These are phyloP conservation scores for Limenitis camilla DNA, from an alignment of 2,888 invertebrate genomes.

Conservation along the genomic window DNA sequence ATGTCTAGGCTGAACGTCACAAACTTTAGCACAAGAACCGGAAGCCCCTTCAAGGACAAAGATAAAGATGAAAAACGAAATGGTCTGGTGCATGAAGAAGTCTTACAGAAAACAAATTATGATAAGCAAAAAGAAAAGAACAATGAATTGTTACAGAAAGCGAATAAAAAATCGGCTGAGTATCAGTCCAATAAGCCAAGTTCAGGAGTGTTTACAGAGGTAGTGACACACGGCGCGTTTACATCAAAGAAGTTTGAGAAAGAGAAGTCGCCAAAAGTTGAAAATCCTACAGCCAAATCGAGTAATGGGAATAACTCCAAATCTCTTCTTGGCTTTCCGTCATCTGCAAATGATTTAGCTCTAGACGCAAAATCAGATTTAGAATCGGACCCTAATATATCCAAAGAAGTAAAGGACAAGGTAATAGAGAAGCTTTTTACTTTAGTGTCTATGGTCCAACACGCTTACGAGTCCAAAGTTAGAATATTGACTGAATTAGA, in stretches of 20 bases:
- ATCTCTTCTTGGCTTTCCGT: conserved; percentile 59
- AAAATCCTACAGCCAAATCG: conserved; percentile 31
- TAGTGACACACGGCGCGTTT: conserved; percentile 63
- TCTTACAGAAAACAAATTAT: conserved; percentile 47
- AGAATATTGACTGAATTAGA: conserved; percentile 63
- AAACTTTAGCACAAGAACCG: conserved; percentile 49
- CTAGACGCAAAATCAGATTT: conserved; percentile 63
- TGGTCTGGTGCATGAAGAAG: conserved; percentile 46
- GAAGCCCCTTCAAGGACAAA: conserved; percentile 43
- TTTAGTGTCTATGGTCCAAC: conserved; percentile 65
- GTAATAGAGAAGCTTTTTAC: conserved; percentile 62
- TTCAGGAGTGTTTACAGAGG: conserved; percentile 64
- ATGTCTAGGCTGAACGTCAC: conserved; percentile 63
- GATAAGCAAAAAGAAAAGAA: conserved; percentile 61
- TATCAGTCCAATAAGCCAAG: conserved; percentile 60
- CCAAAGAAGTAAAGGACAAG: conserved; percentile 59
- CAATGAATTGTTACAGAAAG: conserved; percentile 54
- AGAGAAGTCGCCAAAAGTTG: conserved; percentile 40
- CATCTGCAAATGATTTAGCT: conserved; percentile 65
- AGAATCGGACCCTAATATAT: conserved; percentile 63
- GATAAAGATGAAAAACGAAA: conserved; percentile 30
- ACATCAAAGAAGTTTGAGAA: conserved; percentile 46
- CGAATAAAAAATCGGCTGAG: conserved; percentile 58
- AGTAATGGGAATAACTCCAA: conserved; percentile 45
- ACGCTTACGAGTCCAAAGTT: conserved; percentile 64